Evolutionary conservation across 1,140 invertebrate genomes (phyloP).

Genomic region (Samia ricini): DNA sequence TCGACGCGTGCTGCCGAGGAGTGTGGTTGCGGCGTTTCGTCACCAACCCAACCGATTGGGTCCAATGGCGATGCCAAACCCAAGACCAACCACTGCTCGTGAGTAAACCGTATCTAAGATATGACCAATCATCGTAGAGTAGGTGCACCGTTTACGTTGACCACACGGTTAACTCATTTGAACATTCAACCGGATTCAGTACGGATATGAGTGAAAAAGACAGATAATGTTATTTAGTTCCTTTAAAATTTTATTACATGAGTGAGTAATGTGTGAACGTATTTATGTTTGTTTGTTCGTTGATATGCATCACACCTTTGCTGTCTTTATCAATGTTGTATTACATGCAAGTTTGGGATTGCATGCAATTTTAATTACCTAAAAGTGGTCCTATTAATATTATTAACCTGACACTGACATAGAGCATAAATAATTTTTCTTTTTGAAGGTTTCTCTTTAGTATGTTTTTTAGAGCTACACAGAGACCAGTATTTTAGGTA

Average conservation of each 20-base stretch:
- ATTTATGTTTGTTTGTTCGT: not conserved
- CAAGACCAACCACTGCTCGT: slow-evolving; percentile 64
- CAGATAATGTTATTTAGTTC: not conserved
- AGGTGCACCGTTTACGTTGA: not conserved
- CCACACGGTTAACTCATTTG: not conserved
- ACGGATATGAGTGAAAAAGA: not conserved
- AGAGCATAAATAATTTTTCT: no score
- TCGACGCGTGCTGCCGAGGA: slow-evolving; percentile 70
- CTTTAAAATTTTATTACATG: not conserved
- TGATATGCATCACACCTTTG: not conserved
- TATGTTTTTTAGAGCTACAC: no score
- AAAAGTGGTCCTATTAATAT: not conserved
- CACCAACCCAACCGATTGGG: slow-evolving; percentile 25
- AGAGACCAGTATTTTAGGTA: no score
- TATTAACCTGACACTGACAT: no score
- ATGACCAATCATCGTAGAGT: slow-evolving; percentile 12
- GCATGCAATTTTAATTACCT: not conserved
- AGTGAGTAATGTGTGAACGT: not conserved
- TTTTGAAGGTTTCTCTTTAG: no score
- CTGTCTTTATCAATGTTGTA: not conserved
- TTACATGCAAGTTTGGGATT: not conserved
- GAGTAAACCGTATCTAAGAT: slow-evolving; percentile 38
- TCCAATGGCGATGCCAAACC: slow-evolving; percentile 58
- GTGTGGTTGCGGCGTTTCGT: slow-evolving; percentile 46
- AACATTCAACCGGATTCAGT: not conserved